A percentile compares a stretch with the other conserved stretches of the same genome.
phyloP scores from a whole-genome alignment of 2,797 vertebrate species.

The Esox masquinongy region DNA sequence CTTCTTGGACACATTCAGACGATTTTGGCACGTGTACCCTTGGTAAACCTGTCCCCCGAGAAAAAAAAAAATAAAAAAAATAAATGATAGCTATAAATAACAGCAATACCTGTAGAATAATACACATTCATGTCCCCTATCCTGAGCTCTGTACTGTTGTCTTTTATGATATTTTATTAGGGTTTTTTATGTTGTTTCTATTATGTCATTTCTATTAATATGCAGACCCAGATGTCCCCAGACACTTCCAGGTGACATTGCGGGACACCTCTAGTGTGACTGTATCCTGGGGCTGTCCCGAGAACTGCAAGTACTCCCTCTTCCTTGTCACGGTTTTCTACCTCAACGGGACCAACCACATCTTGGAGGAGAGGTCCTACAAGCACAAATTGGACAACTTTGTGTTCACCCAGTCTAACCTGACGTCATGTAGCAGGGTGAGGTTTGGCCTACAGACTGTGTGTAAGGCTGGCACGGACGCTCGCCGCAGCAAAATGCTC shows the following conservation, averaged over 20 bases:
- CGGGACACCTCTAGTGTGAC: constrained; percentile 65
- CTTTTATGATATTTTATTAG: too few species aligned
- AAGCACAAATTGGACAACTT: constrained; percentile 31
- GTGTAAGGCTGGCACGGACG: constrained; percentile 55
- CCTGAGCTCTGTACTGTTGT: not conserved
- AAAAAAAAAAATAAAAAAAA: too few species aligned
- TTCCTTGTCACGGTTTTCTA: constrained; percentile 64
- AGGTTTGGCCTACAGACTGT: constrained; percentile 65
- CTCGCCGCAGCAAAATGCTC: constrained; percentile 58
- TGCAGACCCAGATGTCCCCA: constrained; percentile 66
- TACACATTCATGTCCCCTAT: not conserved
- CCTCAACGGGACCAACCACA: constrained; percentile 46
- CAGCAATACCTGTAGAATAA: too few species aligned
- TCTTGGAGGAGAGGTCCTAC: constrained; percentile 37
- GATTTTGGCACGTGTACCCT: not conserved
- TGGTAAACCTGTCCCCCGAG: not conserved
- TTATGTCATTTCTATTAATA: not conserved
- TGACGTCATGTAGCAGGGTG: constrained; percentile 66
- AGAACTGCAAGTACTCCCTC: constrained; percentile 45
- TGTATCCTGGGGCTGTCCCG: constrained; percentile 63
- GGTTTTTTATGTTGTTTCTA: not conserved
- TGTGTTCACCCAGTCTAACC: constrained; percentile 40
- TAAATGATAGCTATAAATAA: too few species aligned
- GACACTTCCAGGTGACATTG: constrained; percentile 45
- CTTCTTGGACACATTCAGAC: too few species aligned